Conservation (phyloP, 2,113 vertebrate species). For the Elephas maximus region DNA sequence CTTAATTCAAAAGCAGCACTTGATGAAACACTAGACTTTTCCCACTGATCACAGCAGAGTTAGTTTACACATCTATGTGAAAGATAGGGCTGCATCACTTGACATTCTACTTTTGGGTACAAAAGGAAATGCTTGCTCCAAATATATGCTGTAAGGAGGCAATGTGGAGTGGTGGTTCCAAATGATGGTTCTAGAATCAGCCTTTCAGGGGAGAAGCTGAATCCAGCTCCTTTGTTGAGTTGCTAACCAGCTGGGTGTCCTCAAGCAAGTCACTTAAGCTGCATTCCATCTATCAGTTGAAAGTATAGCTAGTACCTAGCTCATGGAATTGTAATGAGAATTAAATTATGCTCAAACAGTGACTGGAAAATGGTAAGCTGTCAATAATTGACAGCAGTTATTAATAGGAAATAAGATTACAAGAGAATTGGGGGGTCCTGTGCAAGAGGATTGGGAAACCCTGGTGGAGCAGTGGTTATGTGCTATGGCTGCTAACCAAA, state of each 20-base stretch:
- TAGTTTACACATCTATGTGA: not conserved
- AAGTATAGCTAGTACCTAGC: not conserved
- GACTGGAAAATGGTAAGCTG: not conserved
- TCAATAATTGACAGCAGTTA: not conserved
- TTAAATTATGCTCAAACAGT: not conserved
- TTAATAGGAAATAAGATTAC: not conserved
- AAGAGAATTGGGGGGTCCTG: not conserved
- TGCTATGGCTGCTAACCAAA: too few relatives aligned
- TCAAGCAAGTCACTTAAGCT: not conserved
- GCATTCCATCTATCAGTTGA: not conserved
- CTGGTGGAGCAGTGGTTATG: too few relatives aligned
- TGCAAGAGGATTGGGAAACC: not conserved
- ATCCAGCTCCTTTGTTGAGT: not conserved
- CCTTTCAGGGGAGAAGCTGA: not conserved
- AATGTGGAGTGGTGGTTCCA: not conserved
- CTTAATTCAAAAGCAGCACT: not conserved
- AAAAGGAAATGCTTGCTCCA: not conserved
- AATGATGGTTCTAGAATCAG: not conserved
- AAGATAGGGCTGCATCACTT: not conserved
- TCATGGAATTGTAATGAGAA: not conserved
- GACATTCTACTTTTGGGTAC: not conserved
- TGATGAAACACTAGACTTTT: not conserved
- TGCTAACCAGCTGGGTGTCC: not conserved
- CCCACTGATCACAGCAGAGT: not conserved
- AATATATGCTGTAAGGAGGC: not conserved